Percentiles rank a stretch among this genome's conserved stretches.
phyloP scores from a whole-genome alignment of 2,888 invertebrate genomes.

The Eupeodes luniger region DNA sequence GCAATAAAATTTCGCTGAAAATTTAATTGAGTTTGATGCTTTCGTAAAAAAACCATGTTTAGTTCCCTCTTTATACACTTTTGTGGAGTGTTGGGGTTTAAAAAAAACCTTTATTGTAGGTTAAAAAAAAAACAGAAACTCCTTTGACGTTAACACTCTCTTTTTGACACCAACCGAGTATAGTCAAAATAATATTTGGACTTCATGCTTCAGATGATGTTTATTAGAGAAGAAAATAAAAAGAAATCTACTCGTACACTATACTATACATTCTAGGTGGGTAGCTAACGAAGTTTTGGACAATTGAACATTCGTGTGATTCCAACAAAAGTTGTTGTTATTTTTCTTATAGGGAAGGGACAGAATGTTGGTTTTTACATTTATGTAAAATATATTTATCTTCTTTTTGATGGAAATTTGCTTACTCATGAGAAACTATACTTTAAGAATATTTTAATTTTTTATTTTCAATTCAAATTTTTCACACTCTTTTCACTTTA shows the following conservation, averaged over 20 bases:
- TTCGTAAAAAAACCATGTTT: neutral
- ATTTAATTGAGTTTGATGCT: constrained; percentile 52
- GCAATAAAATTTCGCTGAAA: constrained; percentile 49
- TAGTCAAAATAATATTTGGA: constrained; percentile 48
- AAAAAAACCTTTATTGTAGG: neutral
- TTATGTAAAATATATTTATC: too few relatives aligned
- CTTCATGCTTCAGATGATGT: constrained; percentile 65
- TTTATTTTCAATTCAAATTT: too few relatives aligned
- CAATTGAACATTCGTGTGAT: neutral
- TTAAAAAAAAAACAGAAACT: neutral
- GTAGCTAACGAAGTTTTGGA: neutral
- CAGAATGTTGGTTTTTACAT: neutral
- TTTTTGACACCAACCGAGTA: constrained; percentile 48
- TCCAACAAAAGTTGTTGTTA: neutral
- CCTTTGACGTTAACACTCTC: constrained; percentile 55
- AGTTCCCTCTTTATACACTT: neutral
- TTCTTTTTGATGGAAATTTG: too few relatives aligned
- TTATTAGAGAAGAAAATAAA: constrained; percentile 33
- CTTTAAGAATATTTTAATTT: too few relatives aligned
- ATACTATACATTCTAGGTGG: too few relatives aligned
- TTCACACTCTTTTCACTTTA: too few relatives aligned
- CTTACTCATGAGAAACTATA: too few relatives aligned
- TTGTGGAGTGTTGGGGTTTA: neutral
- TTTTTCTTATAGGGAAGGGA: neutral
- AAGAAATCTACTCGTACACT: neutral